Evolutionary conservation across 2,888 invertebrate species (phyloP), one percentile per base, ranked within the genome.

Genomic region (Eledona agricola): DNA sequence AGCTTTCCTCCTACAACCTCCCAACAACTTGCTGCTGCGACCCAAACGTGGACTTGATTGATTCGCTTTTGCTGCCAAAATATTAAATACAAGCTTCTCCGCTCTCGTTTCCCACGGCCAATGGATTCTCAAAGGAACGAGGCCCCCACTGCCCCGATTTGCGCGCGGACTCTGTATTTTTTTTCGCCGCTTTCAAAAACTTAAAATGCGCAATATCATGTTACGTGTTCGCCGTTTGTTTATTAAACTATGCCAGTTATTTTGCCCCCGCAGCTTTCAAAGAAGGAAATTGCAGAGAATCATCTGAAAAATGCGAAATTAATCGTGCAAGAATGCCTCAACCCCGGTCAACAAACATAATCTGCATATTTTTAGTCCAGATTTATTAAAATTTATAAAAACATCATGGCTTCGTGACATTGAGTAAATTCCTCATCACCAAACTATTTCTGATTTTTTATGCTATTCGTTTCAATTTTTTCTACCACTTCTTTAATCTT

Each of bases 1-100:
- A 40, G 55, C 51, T 16, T 55, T 51, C 20, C 53, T 42, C 50
- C 51, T 54, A 57, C 55, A 55, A 55, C 50, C 55, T 51, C 55
- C 55, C 50, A 51, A 32, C 50, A 34, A 26, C 17, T 25, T 37
- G 43, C 31, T 25, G 13, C 20, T 26, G 17, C 20, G 15, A 19
- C 12, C n/a, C n/a, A n/a, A 25, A 34, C 45, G 38, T 46, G 20
- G 34, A 26, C 34, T 47, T 54, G 54, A 54, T 49, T 49, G 54
- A 54, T 49, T 42, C 37, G 49, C 49, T 23, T 54, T 49, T 49
- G 35, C 42, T 49, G 49, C 47, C 49, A 54, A 54, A 54, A 54
- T 49, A 54, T 42, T 32, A 52, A 46, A 46, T 46, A 35, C 50
- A 32, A 11, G 9, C n/a, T 5, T 12, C 31, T 17, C 13, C 10